Evolutionary conservation across 30 jellyfish, hydroid and myxozoan genomes (phyloP).

Genomic region (Calvadosia cruxmelitensis): DNA sequence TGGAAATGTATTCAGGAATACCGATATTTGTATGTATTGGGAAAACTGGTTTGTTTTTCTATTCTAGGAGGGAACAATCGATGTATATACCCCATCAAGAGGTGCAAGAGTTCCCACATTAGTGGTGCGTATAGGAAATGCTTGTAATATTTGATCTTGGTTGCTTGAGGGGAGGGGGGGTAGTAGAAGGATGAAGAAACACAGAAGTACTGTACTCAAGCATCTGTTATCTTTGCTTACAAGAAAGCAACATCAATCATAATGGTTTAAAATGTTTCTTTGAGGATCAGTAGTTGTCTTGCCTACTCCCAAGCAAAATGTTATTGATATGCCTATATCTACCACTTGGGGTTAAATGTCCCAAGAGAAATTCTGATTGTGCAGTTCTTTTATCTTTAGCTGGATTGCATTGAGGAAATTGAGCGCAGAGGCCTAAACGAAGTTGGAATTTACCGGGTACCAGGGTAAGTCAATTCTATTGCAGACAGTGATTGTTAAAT

Average conservation of each 20-base stretch:
- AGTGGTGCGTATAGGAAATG: constrained; percentile 40
- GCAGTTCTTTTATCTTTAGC: no score
- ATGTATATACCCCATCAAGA: constrained; percentile 32
- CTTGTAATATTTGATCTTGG: neutral
- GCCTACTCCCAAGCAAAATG: no score
- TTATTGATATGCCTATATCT: no score
- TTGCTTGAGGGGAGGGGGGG: neutral
- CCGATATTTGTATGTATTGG: neutral
- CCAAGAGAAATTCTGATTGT: no score
- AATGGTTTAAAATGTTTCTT: no score
- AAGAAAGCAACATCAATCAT: no score
- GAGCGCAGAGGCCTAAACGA: constrained; percentile 86
- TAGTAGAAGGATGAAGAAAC: neutral
- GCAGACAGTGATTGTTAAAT: no score
- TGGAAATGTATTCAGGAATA: no score
- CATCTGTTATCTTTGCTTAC: no score
- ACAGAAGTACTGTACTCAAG: no score
- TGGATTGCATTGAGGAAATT: constrained; percentile 54
- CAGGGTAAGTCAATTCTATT: constrained; percentile 76
- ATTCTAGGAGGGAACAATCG: constrained; percentile 82
- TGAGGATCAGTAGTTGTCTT: no score
- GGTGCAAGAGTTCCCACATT: constrained; percentile 54
- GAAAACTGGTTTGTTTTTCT: neutral
- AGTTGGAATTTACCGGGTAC: constrained; percentile 85
- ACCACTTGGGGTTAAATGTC: no score